Evolutionary conservation across 2,888 invertebrate species (phyloP).

Genomic region (Dioctria rufipes): DNA sequence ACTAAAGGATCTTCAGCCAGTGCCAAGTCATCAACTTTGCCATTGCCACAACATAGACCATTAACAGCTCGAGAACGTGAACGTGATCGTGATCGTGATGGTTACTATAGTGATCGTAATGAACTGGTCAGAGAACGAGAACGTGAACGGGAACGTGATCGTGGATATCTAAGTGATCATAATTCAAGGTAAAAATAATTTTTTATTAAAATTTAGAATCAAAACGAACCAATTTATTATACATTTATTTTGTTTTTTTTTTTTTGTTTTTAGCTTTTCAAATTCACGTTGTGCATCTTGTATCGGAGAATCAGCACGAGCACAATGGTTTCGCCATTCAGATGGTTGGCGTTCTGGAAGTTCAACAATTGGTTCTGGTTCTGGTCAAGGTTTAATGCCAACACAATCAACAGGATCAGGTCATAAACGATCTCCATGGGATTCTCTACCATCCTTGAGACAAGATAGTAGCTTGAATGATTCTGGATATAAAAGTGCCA

Average conservation of each 20-base stretch:
- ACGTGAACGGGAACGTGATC: conserved; percentile 79
- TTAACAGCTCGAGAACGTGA: conserved; percentile 75
- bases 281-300: conserved; percentile 86
- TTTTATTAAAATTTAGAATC: conserved; percentile 35
- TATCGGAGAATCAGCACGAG: conserved; percentile 90
- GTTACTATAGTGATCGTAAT: conserved; percentile 91
- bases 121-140: conserved; percentile 85
- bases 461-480: conserved; percentile 90
- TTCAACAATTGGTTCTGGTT: conserved; percentile 78
- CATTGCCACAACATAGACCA: conserved; percentile 82
- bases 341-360: conserved; percentile 89
- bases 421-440: conserved; percentile 89
- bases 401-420: conserved; percentile 70
- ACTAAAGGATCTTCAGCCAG: conserved; percentile 77
- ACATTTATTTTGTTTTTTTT: too few relatives aligned
- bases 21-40: conserved; percentile 88
- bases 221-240: too few relatives aligned
- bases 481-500: conserved; percentile 88
- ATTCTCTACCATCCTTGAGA: conserved; percentile 86
- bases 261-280: conserved; percentile 71
- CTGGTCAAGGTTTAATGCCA: conserved; percentile 73
- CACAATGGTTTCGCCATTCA: conserved; percentile 92
- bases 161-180: conserved; percentile 85
- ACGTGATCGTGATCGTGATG: conserved; percentile 81
- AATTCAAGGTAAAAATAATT: conserved; percentile 76